phyloP scores from a whole-genome alignment of 1,140 invertebrate genomes.

The Metopolophium dirhodum region DNA sequence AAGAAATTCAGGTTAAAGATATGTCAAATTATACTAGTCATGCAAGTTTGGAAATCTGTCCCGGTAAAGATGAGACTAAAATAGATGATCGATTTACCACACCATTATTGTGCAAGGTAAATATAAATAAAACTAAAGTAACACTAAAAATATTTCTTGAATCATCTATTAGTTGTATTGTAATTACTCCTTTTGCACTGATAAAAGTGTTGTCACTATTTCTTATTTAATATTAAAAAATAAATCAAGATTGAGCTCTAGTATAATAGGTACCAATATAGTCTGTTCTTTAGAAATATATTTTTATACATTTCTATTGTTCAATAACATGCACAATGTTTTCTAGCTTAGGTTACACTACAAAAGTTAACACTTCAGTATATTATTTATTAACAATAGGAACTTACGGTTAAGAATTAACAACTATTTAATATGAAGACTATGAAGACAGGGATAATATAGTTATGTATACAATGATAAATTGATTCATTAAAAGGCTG shows the following conservation, averaged over 20 bases:
- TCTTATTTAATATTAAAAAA: background rate
- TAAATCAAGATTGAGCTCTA: too few relatives aligned
- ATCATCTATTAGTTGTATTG: background rate
- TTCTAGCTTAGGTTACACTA: too few relatives aligned
- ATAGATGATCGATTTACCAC: slow-evolving; percentile 44
- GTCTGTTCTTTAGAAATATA: too few relatives aligned
- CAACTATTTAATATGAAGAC: background rate
- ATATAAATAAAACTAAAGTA: background rate
- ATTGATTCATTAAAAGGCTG: background rate
- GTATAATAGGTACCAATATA: too few relatives aligned
- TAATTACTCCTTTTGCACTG: background rate
- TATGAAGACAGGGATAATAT: background rate
- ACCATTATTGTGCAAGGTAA: slow-evolving; percentile 45
- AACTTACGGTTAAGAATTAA: too few relatives aligned
- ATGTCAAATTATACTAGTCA: slow-evolving; percentile 52
- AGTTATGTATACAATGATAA: background rate
- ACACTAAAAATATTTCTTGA: background rate
- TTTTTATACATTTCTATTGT: too few relatives aligned
- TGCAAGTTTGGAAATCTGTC: slow-evolving; percentile 52
- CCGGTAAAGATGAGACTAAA: slow-evolving; percentile 42
- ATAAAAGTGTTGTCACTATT: background rate
- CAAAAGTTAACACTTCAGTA: too few relatives aligned
- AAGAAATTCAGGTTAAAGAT: slow-evolving; percentile 29
- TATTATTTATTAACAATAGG: background rate
- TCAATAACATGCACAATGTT: background rate